Base-by-base conservation (phyloP, 2,888 invertebrate species). In the Stenodema calcarata region DNA sequence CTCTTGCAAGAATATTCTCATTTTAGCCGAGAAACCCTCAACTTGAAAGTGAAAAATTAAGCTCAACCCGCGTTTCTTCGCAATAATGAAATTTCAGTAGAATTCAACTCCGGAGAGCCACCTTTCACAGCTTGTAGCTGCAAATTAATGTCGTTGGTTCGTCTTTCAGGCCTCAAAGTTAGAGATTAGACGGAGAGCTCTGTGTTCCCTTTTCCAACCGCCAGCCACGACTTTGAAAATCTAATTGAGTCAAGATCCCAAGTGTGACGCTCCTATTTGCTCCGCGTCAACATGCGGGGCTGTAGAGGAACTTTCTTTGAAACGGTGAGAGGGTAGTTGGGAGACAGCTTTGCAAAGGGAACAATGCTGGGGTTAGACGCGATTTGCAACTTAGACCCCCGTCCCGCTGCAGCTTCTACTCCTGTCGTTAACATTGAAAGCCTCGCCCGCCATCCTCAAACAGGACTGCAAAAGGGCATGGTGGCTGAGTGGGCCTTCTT, bases 241-340 rank as follows among this genome's bases (percentile, higher is more conserved):
- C 78, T 78, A 78, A 78, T 78, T 78, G 78, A 78, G 78, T 78
- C 78, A 78, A 78, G 78, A 78, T 78, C 47, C 62, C 44, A 44
- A 78, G 78, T 44, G 78, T 78, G 78, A 78, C 78, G 41, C 78
- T 44, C 78, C 42, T 44, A 78, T 78, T 78, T 78, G 78, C 78
- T 44, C 44, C 18, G 27, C 41, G 78, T 78, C 78, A 44, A 78
- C 78, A 78, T 62, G 62, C 62, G 62, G 62, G 62, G 62, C 18
- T 62, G 23, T 62, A 23, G 27, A 23, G 62, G 62, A 62, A 62
- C 23, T 62, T 62, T 62, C 62, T 62, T 62, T 62, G 62, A 62
- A 62, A 23, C 62, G 62, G 62, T 18, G 23, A 47, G 23, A 62
- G 62, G 62, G 62, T 62, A 62, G 62, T 62, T 62, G 62, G 62